These are phyloP conservation scores for Habroteleia sp. DNA, from an alignment of 2,888 invertebrate species.

Conservation along the genomic window DNA sequence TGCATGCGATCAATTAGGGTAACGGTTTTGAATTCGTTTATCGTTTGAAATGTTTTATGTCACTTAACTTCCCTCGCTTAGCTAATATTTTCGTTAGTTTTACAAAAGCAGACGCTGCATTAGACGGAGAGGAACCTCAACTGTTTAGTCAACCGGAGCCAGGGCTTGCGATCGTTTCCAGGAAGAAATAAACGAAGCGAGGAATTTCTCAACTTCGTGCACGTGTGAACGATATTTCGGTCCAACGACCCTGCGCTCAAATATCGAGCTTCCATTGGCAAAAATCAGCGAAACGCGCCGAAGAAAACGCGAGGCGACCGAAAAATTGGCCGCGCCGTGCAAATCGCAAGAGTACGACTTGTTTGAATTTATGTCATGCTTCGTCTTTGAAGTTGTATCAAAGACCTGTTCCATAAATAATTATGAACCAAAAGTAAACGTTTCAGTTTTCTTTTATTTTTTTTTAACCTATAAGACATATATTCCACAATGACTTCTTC, in stretches of 20 bases:
- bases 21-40: no score
- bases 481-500: no score
- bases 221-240: slow-evolving; percentile 75
- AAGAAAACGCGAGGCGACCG: slow-evolving; percentile 17
- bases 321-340: slow-evolving; percentile 35
- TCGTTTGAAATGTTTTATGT: no score
- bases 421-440: no score
- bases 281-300: slow-evolving; percentile 34
- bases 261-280: slow-evolving; percentile 47
- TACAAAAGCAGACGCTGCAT: slow-evolving; percentile 19
- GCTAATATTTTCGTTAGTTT: slow-evolving; percentile 45
- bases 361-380: slow-evolving; percentile 41
- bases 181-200: slow-evolving; percentile 75
- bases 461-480: no score
- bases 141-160: slow-evolving; percentile 64
- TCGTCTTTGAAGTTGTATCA: slow-evolving; percentile 43
- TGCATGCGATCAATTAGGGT: no score
- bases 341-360: slow-evolving; percentile 22
- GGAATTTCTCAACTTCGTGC: slow-evolving; percentile 72
- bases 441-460: no score
- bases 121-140: slow-evolving; percentile 46
- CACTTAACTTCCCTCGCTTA: slow-evolving; percentile 16
- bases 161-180: slow-evolving; percentile 70
- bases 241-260: slow-evolving; percentile 72
- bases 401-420: slow-evolving; percentile 37